Evolutionary conservation across 2,888 invertebrate species (phyloP).

Genomic region (Pammene fasciana): DNA sequence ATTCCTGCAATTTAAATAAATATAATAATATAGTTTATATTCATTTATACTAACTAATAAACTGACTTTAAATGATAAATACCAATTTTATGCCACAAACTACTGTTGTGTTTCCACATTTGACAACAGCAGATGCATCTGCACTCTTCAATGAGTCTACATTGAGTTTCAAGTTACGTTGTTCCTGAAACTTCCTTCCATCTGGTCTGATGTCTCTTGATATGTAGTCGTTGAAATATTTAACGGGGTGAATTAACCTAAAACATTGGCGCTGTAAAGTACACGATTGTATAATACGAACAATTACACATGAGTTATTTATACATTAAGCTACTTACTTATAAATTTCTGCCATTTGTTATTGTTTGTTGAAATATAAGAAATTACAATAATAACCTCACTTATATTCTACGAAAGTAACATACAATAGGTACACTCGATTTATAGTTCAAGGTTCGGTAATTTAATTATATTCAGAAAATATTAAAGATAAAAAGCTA

Average conservation of each 20-base stretch:
- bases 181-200: conserved; percentile 88
- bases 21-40: too few species aligned
- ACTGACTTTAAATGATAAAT: conserved; percentile 59
- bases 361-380: conserved; percentile 30
- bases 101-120: conserved; percentile 92
- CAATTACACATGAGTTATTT: neutral
- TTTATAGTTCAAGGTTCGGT: too few species aligned
- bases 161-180: conserved; percentile 83
- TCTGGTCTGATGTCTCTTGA: conserved; percentile 89
- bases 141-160: conserved; percentile 78
- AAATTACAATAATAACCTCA: conserved; percentile 11
- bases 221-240: conserved; percentile 89
- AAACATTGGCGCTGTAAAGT: neutral
- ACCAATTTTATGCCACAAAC: conserved; percentile 94
- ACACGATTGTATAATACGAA: neutral
- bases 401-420: neutral
- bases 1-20: conserved; percentile 82
- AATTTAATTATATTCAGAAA: too few species aligned
- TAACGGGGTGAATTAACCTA: conserved; percentile 89
- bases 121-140: conserved; percentile 89
- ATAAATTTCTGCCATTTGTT: conserved; percentile 68
- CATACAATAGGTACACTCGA: too few species aligned
- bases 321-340: conserved; percentile 56
- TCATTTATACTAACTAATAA: too few species aligned
- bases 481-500: too few species aligned